These are phyloP conservation scores for Spheniscus humboldti DNA, from an alignment of 2,797 vertebrate species.

Conservation along the genomic window DNA sequence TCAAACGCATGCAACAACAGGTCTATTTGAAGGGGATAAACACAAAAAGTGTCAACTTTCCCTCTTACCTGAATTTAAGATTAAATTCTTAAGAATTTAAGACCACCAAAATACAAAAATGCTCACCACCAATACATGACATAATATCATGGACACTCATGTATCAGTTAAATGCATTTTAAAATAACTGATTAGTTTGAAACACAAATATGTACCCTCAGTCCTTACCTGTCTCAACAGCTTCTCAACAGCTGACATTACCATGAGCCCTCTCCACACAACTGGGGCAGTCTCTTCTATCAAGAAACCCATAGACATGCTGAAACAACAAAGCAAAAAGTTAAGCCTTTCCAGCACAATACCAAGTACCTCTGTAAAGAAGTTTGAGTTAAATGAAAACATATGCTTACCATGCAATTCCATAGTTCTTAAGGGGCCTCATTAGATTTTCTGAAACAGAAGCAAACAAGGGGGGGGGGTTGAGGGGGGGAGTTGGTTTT, in stretches of 20 bases:
- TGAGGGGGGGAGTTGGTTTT: neutral
- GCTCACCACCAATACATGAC: neutral
- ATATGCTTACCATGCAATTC: conserved; percentile 88
- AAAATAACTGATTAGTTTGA: neutral
- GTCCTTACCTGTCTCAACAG: conserved; percentile 88
- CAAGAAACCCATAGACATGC: conserved; percentile 99
- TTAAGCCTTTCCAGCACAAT: neutral
- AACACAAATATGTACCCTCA: neutral
- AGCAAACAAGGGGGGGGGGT: neutral
- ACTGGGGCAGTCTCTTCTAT: conserved; percentile 87
- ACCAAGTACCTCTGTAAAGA: conserved; percentile 11
- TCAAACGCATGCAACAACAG: neutral
- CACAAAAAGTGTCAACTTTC: neutral
- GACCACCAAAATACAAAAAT: neutral
- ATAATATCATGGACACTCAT: neutral
- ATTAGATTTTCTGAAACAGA: conserved; percentile 87
- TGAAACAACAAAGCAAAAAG: conserved; percentile 66
- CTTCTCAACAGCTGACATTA: conserved; percentile 95
- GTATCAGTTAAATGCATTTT: neutral
- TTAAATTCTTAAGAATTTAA: neutral
- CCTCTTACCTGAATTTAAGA: neutral
- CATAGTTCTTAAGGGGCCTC: conserved; percentile 93
- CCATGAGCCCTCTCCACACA: conserved; percentile 96
- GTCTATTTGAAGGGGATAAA: neutral
- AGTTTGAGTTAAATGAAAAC: conserved; percentile 30